These are phyloP conservation scores for Andrena marginata DNA, from an alignment of 2,888 invertebrate genomes.

Conservation along the genomic window DNA sequence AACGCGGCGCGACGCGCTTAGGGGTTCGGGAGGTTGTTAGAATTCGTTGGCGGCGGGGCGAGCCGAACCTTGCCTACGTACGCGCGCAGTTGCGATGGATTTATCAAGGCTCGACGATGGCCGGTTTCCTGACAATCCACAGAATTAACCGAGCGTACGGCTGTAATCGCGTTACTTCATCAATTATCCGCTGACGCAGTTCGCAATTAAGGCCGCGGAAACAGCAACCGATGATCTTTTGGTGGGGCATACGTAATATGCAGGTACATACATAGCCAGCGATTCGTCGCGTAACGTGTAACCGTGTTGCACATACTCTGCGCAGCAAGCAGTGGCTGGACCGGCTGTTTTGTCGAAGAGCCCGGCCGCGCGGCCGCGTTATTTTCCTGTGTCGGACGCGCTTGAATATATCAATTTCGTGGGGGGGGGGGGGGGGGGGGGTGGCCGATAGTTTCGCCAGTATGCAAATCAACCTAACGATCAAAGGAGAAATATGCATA, in stretches of 20 bases:
- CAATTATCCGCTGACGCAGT: slow-evolving; percentile 74
- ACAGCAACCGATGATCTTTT: slow-evolving; percentile 63
- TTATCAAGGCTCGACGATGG: slow-evolving; percentile 54
- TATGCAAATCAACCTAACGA: slow-evolving; percentile 55
- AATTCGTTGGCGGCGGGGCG: slow-evolving; percentile 7
- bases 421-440: too few species aligned
- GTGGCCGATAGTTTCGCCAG: slow-evolving; percentile 45
- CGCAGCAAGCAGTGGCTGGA: too few species aligned
- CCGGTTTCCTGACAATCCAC: slow-evolving; percentile 73
- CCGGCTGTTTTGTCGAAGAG: slow-evolving; percentile 28
- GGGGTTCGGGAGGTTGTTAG: too few species aligned
- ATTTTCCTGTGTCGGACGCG: slow-evolving; percentile 53
- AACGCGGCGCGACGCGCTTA: too few species aligned
- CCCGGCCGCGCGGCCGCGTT: slow-evolving; percentile 18
- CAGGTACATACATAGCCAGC: slow-evolving; percentile 6
- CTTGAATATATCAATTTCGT: slow-evolving; percentile 55
- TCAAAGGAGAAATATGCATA: slow-evolving; percentile 62
- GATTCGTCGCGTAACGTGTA: slow-evolving; percentile 38
- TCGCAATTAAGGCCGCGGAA: slow-evolving; percentile 73
- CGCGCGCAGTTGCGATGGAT: slow-evolving; percentile 58
- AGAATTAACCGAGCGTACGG: slow-evolving; percentile 67
- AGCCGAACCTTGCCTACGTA: slow-evolving; percentile 1
- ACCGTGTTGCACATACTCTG: too few species aligned
- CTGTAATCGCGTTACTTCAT: slow-evolving; percentile 75
- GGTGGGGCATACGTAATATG: slow-evolving; percentile 39